Percentiles rank a stretch among this genome's conserved stretches.
phyloP scores from a whole-genome alignment of 2,113 vertebrate genomes.

The Oreochromis tanganicae region DNA sequence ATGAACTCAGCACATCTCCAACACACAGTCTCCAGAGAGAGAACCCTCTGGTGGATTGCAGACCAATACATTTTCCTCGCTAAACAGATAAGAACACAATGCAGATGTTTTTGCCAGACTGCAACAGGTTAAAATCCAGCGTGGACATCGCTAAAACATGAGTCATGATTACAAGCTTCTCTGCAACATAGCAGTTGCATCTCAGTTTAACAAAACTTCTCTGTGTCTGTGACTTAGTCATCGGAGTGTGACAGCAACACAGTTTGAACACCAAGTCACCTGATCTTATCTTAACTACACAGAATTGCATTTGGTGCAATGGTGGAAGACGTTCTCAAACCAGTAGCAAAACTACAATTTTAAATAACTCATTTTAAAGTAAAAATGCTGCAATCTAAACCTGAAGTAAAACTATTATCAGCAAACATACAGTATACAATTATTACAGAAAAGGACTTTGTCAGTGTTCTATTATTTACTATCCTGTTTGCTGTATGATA shows the following conservation, averaged over 20 bases:
- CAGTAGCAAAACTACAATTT: neutral
- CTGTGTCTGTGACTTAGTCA: neutral
- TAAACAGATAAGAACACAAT: neutral
- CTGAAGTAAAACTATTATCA: neutral
- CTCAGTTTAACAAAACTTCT: neutral
- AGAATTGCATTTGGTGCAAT: neutral
- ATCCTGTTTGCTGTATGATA: neutral
- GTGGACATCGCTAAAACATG: neutral
- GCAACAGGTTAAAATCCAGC: neutral
- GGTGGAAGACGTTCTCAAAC: neutral
- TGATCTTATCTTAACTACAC: neutral
- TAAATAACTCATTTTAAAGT: neutral
- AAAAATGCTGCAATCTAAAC: neutral
- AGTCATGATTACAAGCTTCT: neutral
- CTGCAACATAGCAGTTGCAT: neutral
- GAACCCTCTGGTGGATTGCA: neutral
- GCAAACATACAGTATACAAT: neutral
- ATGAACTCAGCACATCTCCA: neutral
- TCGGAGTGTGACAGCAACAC: neutral
- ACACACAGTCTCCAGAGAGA: neutral
- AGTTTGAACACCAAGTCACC: neutral
- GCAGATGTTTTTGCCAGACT: neutral
- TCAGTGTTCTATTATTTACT: neutral
- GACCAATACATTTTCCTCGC: neutral
- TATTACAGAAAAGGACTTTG: neutral